Percentiles rank a stretch among this genome's conserved stretches.
Conservation (phyloP, 2,113 vertebrate species). For the Megatriorchis doriae region DNA sequence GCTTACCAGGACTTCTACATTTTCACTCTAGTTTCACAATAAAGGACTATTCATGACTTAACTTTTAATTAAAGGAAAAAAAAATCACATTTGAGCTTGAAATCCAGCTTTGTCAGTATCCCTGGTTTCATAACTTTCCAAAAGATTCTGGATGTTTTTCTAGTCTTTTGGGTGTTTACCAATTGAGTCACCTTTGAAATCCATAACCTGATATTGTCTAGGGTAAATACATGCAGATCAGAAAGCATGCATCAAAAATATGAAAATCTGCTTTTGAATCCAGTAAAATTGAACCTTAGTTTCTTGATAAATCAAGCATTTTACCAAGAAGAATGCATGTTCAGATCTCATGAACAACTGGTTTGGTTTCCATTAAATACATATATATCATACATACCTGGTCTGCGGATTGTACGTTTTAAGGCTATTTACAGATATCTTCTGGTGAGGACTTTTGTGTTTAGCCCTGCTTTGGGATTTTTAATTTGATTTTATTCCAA, state of each 20-base stretch:
- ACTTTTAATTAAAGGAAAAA: not conserved
- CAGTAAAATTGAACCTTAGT: not conserved
- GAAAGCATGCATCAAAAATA: not conserved
- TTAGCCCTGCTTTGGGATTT: not conserved
- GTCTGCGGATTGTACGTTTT: not conserved
- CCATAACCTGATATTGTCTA: not conserved
- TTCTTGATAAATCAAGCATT: slow-evolving; percentile 21
- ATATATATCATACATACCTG: slow-evolving; percentile 13
- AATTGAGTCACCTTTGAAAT: not conserved
- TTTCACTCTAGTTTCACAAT: not conserved
- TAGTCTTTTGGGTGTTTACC: not conserved
- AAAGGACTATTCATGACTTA: not conserved
- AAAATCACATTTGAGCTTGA: not conserved
- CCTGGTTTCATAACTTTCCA: not conserved
- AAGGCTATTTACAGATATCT: not conserved
- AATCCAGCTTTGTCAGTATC: not conserved
- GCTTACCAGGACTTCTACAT: not conserved
- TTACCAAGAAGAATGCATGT: not conserved
- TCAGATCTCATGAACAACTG: slow-evolving; percentile 21
- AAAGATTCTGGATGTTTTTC: not conserved
- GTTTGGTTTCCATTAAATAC: not conserved
- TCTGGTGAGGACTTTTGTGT: not conserved
- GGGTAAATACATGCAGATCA: not conserved
- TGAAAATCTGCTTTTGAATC: not conserved
- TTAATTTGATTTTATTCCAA: not conserved